Conservation (phyloP, 2,113 vertebrate genomes). For the Xyliphius kryptos region DNA sequence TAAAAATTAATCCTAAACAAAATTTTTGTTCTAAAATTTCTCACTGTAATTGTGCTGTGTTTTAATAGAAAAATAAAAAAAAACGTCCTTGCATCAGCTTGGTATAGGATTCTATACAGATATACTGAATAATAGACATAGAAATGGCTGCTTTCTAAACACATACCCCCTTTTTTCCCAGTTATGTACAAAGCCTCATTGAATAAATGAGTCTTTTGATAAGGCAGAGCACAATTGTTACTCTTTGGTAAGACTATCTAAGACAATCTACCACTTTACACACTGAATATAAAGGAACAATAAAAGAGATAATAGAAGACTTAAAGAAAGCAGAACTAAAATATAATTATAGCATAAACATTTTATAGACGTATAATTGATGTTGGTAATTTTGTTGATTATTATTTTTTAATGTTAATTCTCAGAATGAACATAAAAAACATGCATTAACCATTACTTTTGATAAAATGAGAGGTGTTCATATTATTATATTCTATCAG, state of each 20-base stretch:
- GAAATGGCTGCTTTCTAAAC: constrained; percentile 3
- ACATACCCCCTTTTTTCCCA: background rate
- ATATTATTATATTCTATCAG: constrained; percentile 22
- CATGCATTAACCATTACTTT: too few relatives aligned
- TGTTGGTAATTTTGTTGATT: background rate
- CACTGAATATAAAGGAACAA: constrained; percentile 14
- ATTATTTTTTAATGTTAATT: too few relatives aligned
- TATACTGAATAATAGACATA: constrained; percentile 5
- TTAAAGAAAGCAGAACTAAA: background rate
- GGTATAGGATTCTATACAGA: constrained; percentile 14
- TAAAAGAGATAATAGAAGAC: background rate
- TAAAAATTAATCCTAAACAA: background rate
- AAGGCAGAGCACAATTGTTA: constrained; percentile 16
- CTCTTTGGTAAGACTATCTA: constrained; percentile 7
- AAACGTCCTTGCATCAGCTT: constrained; percentile 10
- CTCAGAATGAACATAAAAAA: too few relatives aligned
- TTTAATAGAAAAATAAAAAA: constrained; percentile 1
- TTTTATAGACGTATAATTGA: background rate
- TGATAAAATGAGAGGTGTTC: constrained; percentile 14
- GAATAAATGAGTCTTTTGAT: constrained; percentile 27
- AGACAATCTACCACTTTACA: constrained; percentile 9
- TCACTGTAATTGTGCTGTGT: background rate
- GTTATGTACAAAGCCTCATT: constrained; percentile 17
- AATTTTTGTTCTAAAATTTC: background rate
- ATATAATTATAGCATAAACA: background rate